Base-by-base conservation (phyloP, 2,797 vertebrate species). In the Acipenser ruthenus region DNA sequence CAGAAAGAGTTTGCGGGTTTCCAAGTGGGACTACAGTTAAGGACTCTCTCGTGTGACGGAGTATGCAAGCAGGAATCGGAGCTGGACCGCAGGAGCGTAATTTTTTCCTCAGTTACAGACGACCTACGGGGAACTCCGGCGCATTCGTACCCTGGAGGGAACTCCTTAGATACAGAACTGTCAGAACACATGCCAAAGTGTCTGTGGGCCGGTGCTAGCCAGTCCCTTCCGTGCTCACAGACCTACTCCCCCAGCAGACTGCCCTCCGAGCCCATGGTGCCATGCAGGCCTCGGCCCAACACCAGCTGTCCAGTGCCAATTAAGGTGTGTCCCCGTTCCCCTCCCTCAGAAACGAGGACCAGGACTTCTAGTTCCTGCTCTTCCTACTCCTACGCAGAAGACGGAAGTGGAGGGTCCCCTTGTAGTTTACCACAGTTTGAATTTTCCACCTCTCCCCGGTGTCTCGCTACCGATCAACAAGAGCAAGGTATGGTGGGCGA, bases 301-400 rank as follows among this genome's bases (percentile, higher is more conserved):
- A 96, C 95, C 90, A 99, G 96, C 93, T 98, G 96, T 84, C 96
- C 95, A 49, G 96, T 99, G 92, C 96, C 96, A 90, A 98, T 98
- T 83, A 98, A 97, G 90, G 94, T 98, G 78, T 98, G 94, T 84
- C 93, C 95, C 37, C 95, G 96, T 74, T 99, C 96, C 1, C 95
- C 96, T 11, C 94, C 96, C 8, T 88, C 94, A 73, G 96, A 98
- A 86, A 94, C 95, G 52, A 93, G 95, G 77, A 98, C 96, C 71
- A 89, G 96, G 77, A 98, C 96, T 73, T 98, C 96, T 79, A 98
- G 95, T 82, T 99, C 96, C 1, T 99, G 96, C 77, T 99, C 96
- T 60, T 99, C 96, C 23, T 98, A 98, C 81, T 98, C 96, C 0
- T 98, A 96, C 1, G 95, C 96, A 0, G 96, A 99, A 88, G 96